Evolutionary conservation across 2,113 vertebrate species (phyloP).

Genomic region (Nematolebias whitei): DNA sequence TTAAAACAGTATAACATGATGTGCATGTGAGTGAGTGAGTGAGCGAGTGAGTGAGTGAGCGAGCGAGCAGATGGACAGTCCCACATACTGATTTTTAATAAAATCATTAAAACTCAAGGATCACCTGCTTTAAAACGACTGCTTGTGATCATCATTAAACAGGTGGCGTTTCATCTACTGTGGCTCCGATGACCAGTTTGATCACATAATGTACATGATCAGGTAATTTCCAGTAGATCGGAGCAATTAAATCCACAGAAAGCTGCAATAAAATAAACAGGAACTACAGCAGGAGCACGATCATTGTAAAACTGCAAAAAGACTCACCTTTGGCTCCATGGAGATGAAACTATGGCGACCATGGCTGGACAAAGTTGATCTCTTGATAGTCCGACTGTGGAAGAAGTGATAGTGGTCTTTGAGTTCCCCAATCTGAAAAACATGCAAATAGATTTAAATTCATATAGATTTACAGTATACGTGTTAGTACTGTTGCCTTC

Average conservation of each 20-base stretch:
- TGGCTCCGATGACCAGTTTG: not conserved
- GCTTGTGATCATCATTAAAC: not conserved
- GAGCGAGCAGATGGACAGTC: too few relatives aligned
- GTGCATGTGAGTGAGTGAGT: too few relatives aligned
- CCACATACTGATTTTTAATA: not conserved
- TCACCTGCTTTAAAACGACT: constrained; percentile 10
- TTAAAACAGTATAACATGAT: not conserved
- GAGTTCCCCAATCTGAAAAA: constrained; percentile 91
- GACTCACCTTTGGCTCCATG: constrained; percentile 98
- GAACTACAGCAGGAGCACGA: not conserved
- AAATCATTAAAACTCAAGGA: constrained; percentile 9
- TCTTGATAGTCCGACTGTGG: constrained; percentile 98
- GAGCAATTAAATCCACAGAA: not conserved
- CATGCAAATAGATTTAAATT: constrained; percentile 24
- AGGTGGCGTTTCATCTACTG: constrained; percentile 11
- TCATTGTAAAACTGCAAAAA: constrained; percentile 9
- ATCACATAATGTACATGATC: not conserved
- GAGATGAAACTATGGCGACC: constrained; percentile 98
- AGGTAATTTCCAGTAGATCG: not conserved
- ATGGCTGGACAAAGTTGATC: constrained; percentile 92
- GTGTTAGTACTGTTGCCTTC: not conserved
- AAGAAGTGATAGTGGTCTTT: constrained; percentile 99
- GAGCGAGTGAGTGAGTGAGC: too few relatives aligned
- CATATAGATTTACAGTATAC: too few relatives aligned
- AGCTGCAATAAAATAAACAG: not conserved